Percentiles rank a stretch among this genome's conserved stretches.
phyloP scores from a whole-genome alignment of 2,113 vertebrate species.

The Phycodurus eques region DNA sequence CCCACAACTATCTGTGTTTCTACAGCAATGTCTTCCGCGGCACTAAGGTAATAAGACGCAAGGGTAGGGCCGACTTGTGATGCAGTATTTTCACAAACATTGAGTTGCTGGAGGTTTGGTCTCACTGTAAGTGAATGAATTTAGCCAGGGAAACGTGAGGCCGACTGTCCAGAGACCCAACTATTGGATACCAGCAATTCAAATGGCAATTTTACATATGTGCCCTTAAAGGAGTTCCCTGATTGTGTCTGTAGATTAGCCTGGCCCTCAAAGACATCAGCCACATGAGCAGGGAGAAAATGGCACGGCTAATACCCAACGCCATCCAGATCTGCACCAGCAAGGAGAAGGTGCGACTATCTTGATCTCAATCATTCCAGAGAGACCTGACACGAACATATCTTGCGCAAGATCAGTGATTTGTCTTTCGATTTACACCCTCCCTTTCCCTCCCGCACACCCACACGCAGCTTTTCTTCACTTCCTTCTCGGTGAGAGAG shows the following conservation, averaged over 20 bases:
- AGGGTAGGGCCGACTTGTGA: background rate
- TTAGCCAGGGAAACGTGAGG: too few relatives aligned
- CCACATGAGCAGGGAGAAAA: conserved; percentile 88
- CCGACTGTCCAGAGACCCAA: too few relatives aligned
- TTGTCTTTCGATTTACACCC: background rate
- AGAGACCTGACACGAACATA: background rate
- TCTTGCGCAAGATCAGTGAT: background rate
- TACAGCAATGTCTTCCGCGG: conserved; percentile 93
- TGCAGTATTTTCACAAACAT: background rate
- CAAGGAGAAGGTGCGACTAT: conserved; percentile 80
- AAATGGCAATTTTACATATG: too few relatives aligned
- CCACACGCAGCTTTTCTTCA: conserved; percentile 85
- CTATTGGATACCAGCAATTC: too few relatives aligned
- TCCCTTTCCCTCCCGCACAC: background rate
- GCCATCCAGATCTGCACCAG: conserved; percentile 87
- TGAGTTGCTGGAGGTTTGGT: too few relatives aligned
- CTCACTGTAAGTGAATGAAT: too few relatives aligned
- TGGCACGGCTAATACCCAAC: conserved; percentile 87
- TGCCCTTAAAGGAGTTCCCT: background rate
- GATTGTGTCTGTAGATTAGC: conserved; percentile 72
- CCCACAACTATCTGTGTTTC: conserved; percentile 91
- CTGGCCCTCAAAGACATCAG: conserved; percentile 82
- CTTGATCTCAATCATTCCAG: background rate
- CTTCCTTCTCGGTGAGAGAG: conserved; percentile 88
- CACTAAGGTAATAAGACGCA: conserved; percentile 78